These are phyloP conservation scores for Phalera bucephala DNA, from an alignment of 2,888 invertebrate genomes.

Conservation along the genomic window DNA sequence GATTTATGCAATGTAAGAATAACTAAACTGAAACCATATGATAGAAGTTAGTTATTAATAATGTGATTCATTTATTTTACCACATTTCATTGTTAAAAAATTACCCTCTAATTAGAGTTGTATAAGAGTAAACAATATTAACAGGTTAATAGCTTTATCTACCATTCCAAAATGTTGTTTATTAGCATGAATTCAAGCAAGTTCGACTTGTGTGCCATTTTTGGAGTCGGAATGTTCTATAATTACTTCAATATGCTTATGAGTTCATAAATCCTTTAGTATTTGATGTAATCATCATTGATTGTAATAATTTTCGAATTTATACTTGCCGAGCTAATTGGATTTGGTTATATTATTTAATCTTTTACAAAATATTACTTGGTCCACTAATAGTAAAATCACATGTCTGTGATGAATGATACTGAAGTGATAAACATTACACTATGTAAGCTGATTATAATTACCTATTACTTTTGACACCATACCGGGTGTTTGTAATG, in stretches of 20 bases:
- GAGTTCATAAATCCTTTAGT: neutral
- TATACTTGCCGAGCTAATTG: slow-evolving; percentile 6
- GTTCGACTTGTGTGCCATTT: slow-evolving; percentile 57
- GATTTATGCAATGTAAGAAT: slow-evolving; percentile 36
- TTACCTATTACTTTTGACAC: slow-evolving; percentile 47
- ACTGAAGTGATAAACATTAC: slow-evolving; percentile 39
- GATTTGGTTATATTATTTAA: slow-evolving; percentile 27
- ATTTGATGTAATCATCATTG: no score
- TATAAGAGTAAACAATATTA: slow-evolving; percentile 6
- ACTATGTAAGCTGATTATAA: slow-evolving; percentile 36
- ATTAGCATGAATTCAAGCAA: slow-evolving; percentile 28
- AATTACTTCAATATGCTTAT: slow-evolving; percentile 6
- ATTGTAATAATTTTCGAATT: slow-evolving; percentile 1
- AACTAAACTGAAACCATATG: slow-evolving; percentile 15
- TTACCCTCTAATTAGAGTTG: slow-evolving; percentile 16
- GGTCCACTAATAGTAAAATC: no score
- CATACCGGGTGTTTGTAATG: slow-evolving; percentile 63
- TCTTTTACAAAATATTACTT: slow-evolving; percentile 12
- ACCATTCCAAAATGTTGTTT: slow-evolving; percentile 50
- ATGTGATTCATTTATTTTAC: slow-evolving; percentile 11
- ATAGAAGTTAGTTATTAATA: slow-evolving; percentile 16
- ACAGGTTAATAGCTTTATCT: slow-evolving; percentile 34
- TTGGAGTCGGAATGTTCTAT: slow-evolving; percentile 24
- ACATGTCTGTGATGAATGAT: slow-evolving; percentile 46
- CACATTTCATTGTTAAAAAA: slow-evolving; percentile 17